Evolutionary conservation across 2,797 vertebrate species (phyloP).

Genomic region (Leptodactylus fallax): DNA sequence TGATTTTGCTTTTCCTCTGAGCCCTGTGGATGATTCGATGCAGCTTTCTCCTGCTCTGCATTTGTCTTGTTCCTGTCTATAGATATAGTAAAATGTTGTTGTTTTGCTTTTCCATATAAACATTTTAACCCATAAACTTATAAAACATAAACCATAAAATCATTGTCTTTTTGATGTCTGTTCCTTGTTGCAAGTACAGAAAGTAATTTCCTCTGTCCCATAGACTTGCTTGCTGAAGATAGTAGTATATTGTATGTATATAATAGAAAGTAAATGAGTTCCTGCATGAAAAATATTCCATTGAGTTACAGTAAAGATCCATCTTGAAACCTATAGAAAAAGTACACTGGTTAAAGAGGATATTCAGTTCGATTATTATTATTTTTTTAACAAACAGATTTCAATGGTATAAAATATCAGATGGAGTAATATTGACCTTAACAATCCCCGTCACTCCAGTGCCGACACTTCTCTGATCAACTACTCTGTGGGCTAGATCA

Average conservation of each 20-base stretch:
- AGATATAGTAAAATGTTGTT: not conserved
- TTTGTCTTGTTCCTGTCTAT: not conserved
- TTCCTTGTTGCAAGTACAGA: not conserved
- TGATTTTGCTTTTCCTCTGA: not conserved
- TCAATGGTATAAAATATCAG: too few species aligned
- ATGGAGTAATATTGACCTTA: too few species aligned
- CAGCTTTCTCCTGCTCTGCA: not conserved
- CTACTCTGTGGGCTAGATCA: too few species aligned
- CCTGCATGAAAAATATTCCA: not conserved
- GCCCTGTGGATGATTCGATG: slow-evolving; percentile 1
- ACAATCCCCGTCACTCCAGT: too few species aligned
- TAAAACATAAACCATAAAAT: too few species aligned
- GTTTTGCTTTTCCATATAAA: slow-evolving; percentile 21
- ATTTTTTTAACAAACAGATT: too few species aligned
- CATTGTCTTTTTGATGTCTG: slow-evolving; percentile 20
- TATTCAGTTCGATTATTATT: too few species aligned
- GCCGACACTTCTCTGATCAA: too few species aligned
- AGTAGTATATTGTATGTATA: not conserved
- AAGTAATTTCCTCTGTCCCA: slow-evolving; percentile 16
- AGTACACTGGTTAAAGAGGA: not conserved
- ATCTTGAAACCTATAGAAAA: not conserved
- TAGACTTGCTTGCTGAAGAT: not conserved
- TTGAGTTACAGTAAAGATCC: not conserved
- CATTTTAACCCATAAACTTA: not conserved
- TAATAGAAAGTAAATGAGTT: not conserved